Base-by-base conservation (phyloP, 37 sponge, comb jelly and placozoan species). In the Halisarca cf. caerulea region DNA sequence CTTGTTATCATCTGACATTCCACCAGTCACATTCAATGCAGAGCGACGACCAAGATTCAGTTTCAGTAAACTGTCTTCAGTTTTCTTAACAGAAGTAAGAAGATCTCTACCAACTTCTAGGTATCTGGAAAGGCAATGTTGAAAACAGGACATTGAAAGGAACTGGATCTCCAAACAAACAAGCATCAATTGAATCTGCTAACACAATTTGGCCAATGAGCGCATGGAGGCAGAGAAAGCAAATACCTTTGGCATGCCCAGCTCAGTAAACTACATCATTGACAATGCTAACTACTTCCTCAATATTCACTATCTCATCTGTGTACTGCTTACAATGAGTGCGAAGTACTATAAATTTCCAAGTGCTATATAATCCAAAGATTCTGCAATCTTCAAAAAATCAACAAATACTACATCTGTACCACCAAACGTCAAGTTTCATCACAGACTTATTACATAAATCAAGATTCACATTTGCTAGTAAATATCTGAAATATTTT, bases 1-100 rank as follows among this genome's bases (percentile, higher is more conserved):
- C 86, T 96, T 96, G 79, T 96, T 91, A 59, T 98, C 99, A 82
- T 98, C 99, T 40, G 89, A 89, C 87, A 92, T 88, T 15, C 84
- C 90, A 37, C 45, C 59, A 0, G 78, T 23, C 11, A 54, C 33
- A 3, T 89, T 68, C 24, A 53, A 72, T 0, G 73, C 78, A 30
- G 91, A 89, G 27, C 87, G 82, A 6, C 93, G 72, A 28, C 89
- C 81, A 28, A 81, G 82, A 77, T 96, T 93, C 39, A 98, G 68
- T 79, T 93, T 94, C 47, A 84, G 59, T 41, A 98, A 74, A 77
- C 93, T 92, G 62, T 98, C 99, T 60, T 96, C 96, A 38, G 99
- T 98, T 43, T 92, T 79, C 66, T 96, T 90, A 21, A 98, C 96
- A 78, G 94, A 90, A 40, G 88, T 89, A 70, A 98, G 85, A 32